These are phyloP conservation scores for Panurus biarmicus DNA, from an alignment of 2,113 vertebrate species.

Conservation along the genomic window DNA sequence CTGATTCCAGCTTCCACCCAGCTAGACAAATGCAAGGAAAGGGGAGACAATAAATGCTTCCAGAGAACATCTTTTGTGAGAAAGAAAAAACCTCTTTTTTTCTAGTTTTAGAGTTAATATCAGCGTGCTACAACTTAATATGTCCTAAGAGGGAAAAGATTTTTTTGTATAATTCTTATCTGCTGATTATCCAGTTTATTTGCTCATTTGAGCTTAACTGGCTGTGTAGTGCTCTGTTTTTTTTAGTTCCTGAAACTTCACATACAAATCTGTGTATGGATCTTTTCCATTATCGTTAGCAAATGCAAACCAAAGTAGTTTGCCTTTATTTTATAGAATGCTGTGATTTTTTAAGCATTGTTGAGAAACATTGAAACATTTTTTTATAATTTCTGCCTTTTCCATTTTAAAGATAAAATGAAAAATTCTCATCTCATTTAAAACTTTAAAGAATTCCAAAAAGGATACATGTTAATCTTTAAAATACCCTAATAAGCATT, in stretches of 20 bases:
- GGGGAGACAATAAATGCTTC: not conserved
- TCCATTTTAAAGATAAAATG: not conserved
- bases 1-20: not conserved
- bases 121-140: not conserved
- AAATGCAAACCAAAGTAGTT: not conserved
- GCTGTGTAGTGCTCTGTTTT: not conserved
- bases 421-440: not conserved
- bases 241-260: not conserved
- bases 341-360: not conserved
- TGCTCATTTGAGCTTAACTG: not conserved
- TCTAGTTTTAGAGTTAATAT: not conserved
- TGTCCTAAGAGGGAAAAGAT: not conserved
- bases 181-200: not conserved
- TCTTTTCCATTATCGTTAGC: not conserved
- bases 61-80: not conserved
- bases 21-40: not conserved
- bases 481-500: not conserved
- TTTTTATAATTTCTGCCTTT: not conserved
- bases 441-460: not conserved
- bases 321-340: not conserved
- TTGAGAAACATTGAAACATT: not conserved
- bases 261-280: not conserved
- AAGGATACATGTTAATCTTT: not conserved
- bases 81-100: not conserved
- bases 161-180: not conserved